phyloP scores from a whole-genome alignment of 2,888 invertebrate species.

The Lycocerus yunnanus region DNA sequence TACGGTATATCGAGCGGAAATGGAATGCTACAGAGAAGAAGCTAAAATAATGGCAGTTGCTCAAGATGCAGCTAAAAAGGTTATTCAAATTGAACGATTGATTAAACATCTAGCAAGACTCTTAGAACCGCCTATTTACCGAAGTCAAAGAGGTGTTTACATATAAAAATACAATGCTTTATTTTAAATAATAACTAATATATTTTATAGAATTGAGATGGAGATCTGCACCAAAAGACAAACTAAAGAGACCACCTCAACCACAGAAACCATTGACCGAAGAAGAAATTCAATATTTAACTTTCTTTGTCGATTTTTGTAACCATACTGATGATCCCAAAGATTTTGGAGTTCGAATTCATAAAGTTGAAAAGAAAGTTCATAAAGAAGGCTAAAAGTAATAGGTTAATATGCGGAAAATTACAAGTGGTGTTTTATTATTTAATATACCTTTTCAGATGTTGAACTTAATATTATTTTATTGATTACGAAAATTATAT shows the following conservation, averaged over 20 bases:
- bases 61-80: constrained; percentile 62
- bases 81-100: constrained; percentile 58
- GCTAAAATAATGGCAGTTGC: constrained; percentile 59
- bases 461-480: neutral
- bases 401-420: neutral
- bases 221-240: constrained; percentile 46
- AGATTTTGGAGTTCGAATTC: constrained; percentile 5
- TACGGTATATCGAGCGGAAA: constrained; percentile 60
- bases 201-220: constrained; percentile 42
- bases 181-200: neutral
- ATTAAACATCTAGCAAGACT: constrained; percentile 57
- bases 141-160: constrained; percentile 35
- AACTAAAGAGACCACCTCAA: constrained; percentile 34
- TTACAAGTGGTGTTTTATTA: no score
- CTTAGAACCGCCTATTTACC: constrained; percentile 48
- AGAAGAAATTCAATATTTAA: constrained; percentile 45
- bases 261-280: constrained; percentile 43
- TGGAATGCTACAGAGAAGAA: constrained; percentile 59
- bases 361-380: neutral
- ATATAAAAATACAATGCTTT: neutral
- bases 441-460: no score
- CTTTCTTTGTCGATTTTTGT: constrained; percentile 49
- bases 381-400: neutral
- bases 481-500: neutral
- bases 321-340: constrained; percentile 14